Percentiles rank a stretch among this genome's conserved stretches.
These are phyloP conservation scores for Ceratina calcarata DNA, from an alignment of 1,140 invertebrate genomes.

Conservation along the genomic window DNA sequence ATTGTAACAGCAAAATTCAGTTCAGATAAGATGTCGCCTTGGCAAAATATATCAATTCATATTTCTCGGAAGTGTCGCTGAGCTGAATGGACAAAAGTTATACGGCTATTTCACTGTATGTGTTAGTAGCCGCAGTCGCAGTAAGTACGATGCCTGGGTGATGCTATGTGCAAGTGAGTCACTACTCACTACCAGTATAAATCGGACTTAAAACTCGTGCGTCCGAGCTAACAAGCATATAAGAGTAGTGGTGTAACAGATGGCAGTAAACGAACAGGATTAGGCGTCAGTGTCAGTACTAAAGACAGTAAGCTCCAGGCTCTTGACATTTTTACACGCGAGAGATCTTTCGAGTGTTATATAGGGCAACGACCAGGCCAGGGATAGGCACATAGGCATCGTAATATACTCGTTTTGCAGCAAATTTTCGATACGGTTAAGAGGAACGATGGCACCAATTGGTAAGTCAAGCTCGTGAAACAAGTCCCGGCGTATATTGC, in stretches of 20 bases:
- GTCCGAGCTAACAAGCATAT: too few species aligned
- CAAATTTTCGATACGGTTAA: conserved; percentile 5
- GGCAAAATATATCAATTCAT: too few species aligned
- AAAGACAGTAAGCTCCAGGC: too few species aligned
- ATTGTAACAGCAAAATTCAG: too few species aligned
- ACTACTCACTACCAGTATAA: conserved; percentile 33
- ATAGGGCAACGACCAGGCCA: too few species aligned
- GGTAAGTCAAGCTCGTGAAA: conserved; percentile 71
- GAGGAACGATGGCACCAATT: conserved; percentile 78
- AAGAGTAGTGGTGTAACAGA: conserved; percentile 45
- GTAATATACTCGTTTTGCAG: too few species aligned
- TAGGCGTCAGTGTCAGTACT: conserved; percentile 34
- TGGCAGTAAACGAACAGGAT: conserved; percentile 50
- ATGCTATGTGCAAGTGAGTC: neutral
- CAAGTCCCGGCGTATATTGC: neutral
- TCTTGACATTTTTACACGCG: neutral
- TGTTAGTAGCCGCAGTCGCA: neutral
- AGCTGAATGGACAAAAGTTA: too few species aligned
- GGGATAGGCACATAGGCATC: too few species aligned
- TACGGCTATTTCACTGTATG: too few species aligned
- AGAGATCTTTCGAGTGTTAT: neutral
- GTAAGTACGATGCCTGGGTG: neutral
- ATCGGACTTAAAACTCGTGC: conserved; percentile 27
- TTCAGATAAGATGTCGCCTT: too few species aligned
- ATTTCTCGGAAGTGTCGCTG: too few species aligned